Evolutionary conservation across 1,140 invertebrate species (phyloP).

Genomic region (Leptinotarsa defecta): DNA sequence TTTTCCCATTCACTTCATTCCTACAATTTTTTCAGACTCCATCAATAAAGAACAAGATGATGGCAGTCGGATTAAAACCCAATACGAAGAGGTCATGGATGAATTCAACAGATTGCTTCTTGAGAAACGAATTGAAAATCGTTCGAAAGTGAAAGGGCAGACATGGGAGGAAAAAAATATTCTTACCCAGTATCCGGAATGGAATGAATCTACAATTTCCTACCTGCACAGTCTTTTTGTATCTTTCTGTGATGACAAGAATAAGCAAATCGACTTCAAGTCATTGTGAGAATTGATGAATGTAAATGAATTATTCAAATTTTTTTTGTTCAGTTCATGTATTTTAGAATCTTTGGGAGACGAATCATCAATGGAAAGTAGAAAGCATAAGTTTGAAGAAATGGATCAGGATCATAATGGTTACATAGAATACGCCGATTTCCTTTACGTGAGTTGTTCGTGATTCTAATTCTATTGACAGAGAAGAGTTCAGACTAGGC

Average conservation of each 20-base stretch:
- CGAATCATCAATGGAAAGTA: constrained; percentile 54
- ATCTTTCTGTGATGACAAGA: constrained; percentile 60
- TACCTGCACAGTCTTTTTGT: constrained; percentile 61
- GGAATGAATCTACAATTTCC: constrained; percentile 61
- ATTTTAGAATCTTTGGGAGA: constrained; percentile 60
- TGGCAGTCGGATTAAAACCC: neutral
- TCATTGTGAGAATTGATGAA: constrained; percentile 58
- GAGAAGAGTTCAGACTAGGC: too few relatives aligned
- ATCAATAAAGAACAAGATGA: neutral
- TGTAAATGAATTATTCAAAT: neutral
- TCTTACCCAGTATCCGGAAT: constrained; percentile 58
- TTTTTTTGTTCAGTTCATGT: constrained; percentile 53
- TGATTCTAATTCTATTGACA: too few relatives aligned
- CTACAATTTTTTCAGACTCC: neutral
- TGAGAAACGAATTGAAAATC: constrained; percentile 32
- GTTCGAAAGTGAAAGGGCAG: constrained; percentile 12
- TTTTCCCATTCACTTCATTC: too few relatives aligned
- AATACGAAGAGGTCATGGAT: constrained; percentile 55
- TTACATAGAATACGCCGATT: constrained; percentile 62
- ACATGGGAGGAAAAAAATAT: constrained; percentile 51
- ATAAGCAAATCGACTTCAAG: constrained; percentile 61
- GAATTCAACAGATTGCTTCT: constrained; percentile 60
- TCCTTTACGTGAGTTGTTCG: constrained; percentile 55
- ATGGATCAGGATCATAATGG: constrained; percentile 60
- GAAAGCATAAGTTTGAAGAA: constrained; percentile 58